These are phyloP conservation scores for Megatriorchis doriae DNA, from an alignment of 2,113 vertebrate species.

Conservation along the genomic window DNA sequence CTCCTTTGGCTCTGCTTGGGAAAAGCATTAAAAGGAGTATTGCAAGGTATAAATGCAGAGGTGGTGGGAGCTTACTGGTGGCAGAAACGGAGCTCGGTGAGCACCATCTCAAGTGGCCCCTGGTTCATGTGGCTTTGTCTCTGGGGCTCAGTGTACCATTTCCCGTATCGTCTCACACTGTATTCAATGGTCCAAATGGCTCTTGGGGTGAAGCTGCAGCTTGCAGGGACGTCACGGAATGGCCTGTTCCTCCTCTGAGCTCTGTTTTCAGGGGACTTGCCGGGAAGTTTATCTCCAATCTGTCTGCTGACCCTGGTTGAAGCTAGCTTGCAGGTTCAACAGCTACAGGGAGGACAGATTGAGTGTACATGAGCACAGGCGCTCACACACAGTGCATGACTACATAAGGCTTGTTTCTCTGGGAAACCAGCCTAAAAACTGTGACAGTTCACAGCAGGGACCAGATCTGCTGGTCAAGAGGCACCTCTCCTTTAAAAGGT, in stretches of 20 bases:
- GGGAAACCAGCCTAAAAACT: neutral
- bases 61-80: neutral
- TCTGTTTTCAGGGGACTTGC: neutral
- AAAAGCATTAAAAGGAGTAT: neutral
- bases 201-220: neutral
- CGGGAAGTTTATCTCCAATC: neutral
- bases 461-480: neutral
- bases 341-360: neutral
- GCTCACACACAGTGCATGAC: neutral
- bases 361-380: fast-evolving
- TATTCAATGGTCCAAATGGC: neutral
- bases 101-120: neutral
- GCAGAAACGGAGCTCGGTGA: neutral
- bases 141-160: neutral
- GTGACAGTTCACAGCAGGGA: neutral
- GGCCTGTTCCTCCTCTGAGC: neutral
- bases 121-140: neutral
- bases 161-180: fast-evolving
- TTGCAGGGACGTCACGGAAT: fast-evolving
- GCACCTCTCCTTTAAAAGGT: neutral
- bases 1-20: neutral
- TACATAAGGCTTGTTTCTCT: neutral
- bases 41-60: neutral
- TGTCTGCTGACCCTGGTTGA: fast-evolving
- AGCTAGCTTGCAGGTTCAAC: too few species aligned